Conservation (phyloP, 2,113 vertebrate species). For the Calyptomena viridis region DNA sequence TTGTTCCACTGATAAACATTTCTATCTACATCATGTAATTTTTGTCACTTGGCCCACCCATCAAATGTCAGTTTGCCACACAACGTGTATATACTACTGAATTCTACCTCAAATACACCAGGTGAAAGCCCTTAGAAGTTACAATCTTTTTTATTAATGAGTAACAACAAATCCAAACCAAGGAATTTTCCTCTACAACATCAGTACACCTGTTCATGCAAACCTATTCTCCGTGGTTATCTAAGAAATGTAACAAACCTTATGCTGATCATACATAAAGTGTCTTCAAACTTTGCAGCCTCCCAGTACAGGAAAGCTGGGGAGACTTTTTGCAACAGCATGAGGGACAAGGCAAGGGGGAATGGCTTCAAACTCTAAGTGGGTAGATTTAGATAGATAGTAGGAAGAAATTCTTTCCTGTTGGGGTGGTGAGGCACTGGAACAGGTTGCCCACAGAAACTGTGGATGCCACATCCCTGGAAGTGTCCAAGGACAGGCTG, state of each 20-base stretch:
- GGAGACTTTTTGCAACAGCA: neutral
- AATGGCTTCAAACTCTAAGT: neutral
- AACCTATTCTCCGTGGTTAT: neutral
- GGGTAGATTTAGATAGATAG: neutral
- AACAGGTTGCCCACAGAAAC: neutral
- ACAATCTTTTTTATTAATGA: neutral
- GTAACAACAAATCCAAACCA: neutral
- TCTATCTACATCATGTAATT: neutral
- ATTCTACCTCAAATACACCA: neutral
- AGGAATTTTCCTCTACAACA: neutral
- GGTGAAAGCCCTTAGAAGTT: neutral
- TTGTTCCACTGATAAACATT: neutral
- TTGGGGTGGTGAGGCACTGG: neutral
- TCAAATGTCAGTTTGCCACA: neutral
- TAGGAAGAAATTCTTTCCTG: neutral
- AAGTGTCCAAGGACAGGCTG: neutral
- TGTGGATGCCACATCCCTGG: neutral
- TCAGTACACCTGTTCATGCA: neutral
- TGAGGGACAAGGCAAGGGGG: neutral
- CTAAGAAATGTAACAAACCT: neutral
- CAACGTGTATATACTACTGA: neutral
- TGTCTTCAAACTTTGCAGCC: neutral
- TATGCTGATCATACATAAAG: neutral
- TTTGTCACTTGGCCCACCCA: neutral
- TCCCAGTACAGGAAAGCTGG: neutral